These are phyloP conservation scores for Papilio demoleus DNA, from an alignment of 2,888 invertebrate genomes.

Conservation along the genomic window DNA sequence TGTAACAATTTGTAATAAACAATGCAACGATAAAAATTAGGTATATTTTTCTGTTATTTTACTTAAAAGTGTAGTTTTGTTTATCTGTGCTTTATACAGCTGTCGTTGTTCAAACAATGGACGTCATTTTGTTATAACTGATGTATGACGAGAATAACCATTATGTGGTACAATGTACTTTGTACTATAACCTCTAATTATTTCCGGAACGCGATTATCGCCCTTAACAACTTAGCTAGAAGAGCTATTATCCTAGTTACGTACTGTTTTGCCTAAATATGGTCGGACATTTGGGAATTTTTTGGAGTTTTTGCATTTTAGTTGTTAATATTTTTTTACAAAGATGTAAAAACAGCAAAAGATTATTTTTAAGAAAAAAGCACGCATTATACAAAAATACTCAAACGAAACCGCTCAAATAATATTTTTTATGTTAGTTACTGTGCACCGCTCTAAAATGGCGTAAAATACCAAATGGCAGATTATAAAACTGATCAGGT, in stretches of 20 bases:
- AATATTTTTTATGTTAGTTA: too few species aligned
- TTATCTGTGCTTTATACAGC: conserved; percentile 21
- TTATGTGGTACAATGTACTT: conserved; percentile 25
- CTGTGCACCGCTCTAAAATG: too few species aligned
- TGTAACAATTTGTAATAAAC: neutral
- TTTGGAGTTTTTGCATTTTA: neutral
- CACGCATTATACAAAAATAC: too few species aligned
- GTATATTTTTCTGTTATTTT: conserved; percentile 8
- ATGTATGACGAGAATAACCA: conserved; percentile 11
- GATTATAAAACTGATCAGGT: too few species aligned
- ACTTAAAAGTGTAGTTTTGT: neutral
- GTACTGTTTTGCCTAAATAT: conserved; percentile 1
- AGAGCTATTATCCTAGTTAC: neutral
- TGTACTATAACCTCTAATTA: conserved; percentile 29
- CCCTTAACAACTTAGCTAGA: neutral
- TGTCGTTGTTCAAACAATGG: conserved; percentile 14
- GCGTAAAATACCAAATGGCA: too few species aligned
- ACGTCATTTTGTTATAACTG: conserved; percentile 13
- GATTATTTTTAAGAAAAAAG: too few species aligned
- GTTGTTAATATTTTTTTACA: too few species aligned
- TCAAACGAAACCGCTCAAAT: too few species aligned
- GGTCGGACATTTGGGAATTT: neutral
- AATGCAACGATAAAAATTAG: conserved; percentile 45
- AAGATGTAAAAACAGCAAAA: too few species aligned
- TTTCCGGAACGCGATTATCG: conserved; percentile 17